Base-by-base conservation (phyloP, 2,113 vertebrate species). In the Columba janthina region DNA sequence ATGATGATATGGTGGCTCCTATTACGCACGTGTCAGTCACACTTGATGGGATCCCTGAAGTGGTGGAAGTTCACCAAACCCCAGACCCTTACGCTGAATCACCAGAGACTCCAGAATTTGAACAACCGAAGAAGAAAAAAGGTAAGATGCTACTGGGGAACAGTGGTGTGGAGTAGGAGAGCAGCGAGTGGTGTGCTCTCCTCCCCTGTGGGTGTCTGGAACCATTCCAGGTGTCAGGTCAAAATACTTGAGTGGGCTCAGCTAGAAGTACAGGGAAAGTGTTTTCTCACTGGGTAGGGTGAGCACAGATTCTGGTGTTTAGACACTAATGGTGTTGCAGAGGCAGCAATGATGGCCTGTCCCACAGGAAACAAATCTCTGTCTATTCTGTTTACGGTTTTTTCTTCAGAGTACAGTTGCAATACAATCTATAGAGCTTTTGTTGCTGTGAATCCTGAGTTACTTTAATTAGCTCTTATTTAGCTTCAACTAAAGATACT, bases 21-120 rank as follows among this genome's bases (percentile, higher is more conserved):
- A 94, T 99, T 97, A 99, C 98, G 71, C 99, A 99, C 5, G 98
- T 99, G 70, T 99, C 98, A 1, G 98, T 99, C 97, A 99, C 98
- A 1, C 97, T 98, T 28, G 99, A 99, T 92, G 98, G 98, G 32
- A 98, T 99, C 93, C 98, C 98, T 62, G 99, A 99, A 93, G 98
- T 98, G 51, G 91, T 98, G 64, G 98, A 98, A 87, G 97, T 98
- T 93, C 97, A 98, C 53, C 98, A 98, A 21, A 72, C 97, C 29
- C 96, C 96, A 75, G 98, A 98, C 32, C 81, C 98, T 46, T 98
- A 98, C 0, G 92, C 94, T 62, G 98, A 97, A 60, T 97, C 97
- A 70, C 95, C 97, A 38, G 97, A 91, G 48, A 96, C 98, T 82
- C 97, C 98, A 18, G 97, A 97, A 21, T 96, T 98, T 51, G 98